phyloP scores from a whole-genome alignment of 2,797 vertebrate species.

The Anas georgica region DNA sequence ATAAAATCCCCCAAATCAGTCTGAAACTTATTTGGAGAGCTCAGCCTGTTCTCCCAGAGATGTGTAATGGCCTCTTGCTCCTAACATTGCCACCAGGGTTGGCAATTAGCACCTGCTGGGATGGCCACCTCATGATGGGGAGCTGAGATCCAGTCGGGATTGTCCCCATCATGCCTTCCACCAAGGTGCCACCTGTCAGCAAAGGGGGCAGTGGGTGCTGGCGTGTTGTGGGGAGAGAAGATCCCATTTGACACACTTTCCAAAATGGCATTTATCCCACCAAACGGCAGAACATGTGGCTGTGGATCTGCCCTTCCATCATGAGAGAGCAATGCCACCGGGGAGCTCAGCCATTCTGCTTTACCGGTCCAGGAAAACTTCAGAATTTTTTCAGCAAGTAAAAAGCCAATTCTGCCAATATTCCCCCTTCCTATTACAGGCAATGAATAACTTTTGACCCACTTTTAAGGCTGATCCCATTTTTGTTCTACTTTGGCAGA shows the following conservation, averaged over 20 bases:
- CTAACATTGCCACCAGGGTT: background rate
- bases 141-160: background rate
- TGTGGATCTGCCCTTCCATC: background rate
- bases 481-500: background rate
- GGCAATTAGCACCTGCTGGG: background rate
- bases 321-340: accelerated
- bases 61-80: accelerated
- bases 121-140: accelerated
- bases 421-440: background rate
- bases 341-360: background rate
- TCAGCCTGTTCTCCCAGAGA: background rate
- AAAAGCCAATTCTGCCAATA: background rate
- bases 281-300: background rate
- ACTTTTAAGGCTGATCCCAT: background rate
- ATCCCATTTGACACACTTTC: background rate
- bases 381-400: background rate
- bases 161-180: background rate
- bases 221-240: background rate
- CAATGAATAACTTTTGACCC: background rate
- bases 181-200: background rate
- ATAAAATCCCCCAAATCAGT: background rate
- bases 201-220: too few relatives aligned
- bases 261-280: background rate
- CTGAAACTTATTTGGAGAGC: background rate
- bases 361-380: accelerated